Evolutionary conservation across 2,888 invertebrate genomes (phyloP), one percentile per base, ranked within the genome.

Genomic region (Phyto melanocephala): DNA sequence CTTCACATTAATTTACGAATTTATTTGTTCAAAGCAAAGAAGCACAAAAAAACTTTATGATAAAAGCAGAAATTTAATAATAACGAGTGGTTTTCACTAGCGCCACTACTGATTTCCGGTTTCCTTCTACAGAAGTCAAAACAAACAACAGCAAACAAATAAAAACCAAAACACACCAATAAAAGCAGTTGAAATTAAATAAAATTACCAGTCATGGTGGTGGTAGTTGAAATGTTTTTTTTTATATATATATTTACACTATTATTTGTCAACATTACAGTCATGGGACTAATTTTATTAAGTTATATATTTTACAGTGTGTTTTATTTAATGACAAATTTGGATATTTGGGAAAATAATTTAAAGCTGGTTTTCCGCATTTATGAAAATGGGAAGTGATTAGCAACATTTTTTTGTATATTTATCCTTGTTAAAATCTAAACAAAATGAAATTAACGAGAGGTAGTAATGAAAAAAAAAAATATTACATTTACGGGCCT

Each of bases 21-120:
- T 33, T 42, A 42, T 56, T 70, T 42, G 6, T 10, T 33, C 42
- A 42, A 45, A 42, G n/a, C 13, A 20, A 22, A 8, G 28, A 50
- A 33, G n/a, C 47, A 15, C 33, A 56, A 17, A 56, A 8, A 24
- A 17, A 7, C 2, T 28, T 0, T 17, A 1, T 20, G 3, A 22
- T 0, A 24, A 60, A 60, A 4, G 24, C 10, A 47, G 15, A 42
- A 63, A 54, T 8, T 28, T 11, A 11, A 42, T 20, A 62, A 75
- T 47, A 63, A 40, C 28, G 62, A 75, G 68, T 68, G 68, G 56
- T 56, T 63, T 80, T 80, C 75, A 58, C 28, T 11, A 74, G n/a
- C 63, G 50, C 68, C 52, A 80, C 52, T 75, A 37, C 62, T 75
- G 68, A 70, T 63, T 80, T 80, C 80, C 80, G 62, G 74, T 56